These are phyloP conservation scores for Lagopus leucura DNA, from an alignment of 2,113 vertebrate species.

Conservation along the genomic window DNA sequence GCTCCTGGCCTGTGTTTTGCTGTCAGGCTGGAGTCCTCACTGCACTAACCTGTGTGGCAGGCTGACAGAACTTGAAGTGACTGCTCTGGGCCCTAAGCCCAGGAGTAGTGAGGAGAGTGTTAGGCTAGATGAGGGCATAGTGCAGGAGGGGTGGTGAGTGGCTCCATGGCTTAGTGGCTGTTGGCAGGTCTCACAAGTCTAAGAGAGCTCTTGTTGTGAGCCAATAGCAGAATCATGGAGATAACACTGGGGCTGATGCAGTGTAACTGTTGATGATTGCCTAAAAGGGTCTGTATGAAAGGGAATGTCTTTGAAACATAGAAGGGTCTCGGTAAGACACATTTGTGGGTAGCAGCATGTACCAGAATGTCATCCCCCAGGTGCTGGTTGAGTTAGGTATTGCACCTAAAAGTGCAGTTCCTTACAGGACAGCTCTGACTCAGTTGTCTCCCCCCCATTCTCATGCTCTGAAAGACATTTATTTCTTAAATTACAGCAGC, in stretches of 20 bases:
- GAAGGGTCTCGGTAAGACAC: neutral
- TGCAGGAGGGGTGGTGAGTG: neutral
- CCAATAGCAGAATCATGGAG: neutral
- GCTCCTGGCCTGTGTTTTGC: neutral
- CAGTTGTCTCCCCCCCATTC: neutral
- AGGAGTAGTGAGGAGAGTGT: neutral
- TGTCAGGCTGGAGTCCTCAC: neutral
- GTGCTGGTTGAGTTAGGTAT: neutral
- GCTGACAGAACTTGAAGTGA: neutral
- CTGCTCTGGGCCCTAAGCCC: fast-evolving
- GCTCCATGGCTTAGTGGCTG: neutral
- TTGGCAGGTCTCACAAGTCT: neutral
- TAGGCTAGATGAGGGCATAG: neutral
- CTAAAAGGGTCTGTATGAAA: neutral
- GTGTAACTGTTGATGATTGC: neutral
- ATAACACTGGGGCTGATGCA: neutral
- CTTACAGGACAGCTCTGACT: neutral
- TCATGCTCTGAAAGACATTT: neutral
- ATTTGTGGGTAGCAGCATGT: neutral
- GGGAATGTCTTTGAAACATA: neutral
- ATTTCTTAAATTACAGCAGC: neutral
- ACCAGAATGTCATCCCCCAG: neutral
- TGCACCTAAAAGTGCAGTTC: neutral
- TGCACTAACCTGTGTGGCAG: neutral
- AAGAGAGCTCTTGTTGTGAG: neutral